Evolutionary conservation across 2,797 vertebrate species (phyloP).

Genomic region (Ptychobarbus kaznakovi): DNA sequence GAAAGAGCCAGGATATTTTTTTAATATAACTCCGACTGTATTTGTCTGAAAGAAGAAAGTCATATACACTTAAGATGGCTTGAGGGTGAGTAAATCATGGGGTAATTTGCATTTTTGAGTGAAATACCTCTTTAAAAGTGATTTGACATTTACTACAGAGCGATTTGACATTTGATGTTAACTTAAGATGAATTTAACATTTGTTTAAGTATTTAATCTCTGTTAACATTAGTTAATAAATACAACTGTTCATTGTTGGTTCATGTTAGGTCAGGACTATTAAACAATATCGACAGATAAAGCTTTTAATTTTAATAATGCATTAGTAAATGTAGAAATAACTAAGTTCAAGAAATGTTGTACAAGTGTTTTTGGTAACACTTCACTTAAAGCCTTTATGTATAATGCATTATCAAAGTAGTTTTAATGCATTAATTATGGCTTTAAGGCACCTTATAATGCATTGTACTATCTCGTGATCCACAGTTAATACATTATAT

Average conservation of each 20-base stretch:
- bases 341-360: not conserved
- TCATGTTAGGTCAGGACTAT: not conserved
- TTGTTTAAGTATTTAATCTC: not conserved
- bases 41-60: not conserved
- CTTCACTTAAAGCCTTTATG: not conserved
- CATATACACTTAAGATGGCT: not conserved
- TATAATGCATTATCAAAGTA: not conserved
- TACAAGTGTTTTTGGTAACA: not conserved
- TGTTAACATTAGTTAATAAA: not conserved
- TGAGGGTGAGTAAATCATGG: not conserved
- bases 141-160: not conserved
- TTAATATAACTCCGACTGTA: not conserved
- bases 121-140: not conserved
- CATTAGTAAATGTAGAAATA: not conserved
- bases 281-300: not conserved
- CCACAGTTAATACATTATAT: not conserved
- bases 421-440: not conserved
- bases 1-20: not conserved
- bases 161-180: not conserved
- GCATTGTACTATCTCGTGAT: not conserved
- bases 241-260: not conserved
- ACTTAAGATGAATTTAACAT: not conserved
- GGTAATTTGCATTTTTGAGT: not conserved
- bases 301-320: not conserved
- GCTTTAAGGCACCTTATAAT: not conserved